These are phyloP conservation scores for Bilobella aurantiaca DNA, from an alignment of 1,140 invertebrate genomes.

Conservation along the genomic window DNA sequence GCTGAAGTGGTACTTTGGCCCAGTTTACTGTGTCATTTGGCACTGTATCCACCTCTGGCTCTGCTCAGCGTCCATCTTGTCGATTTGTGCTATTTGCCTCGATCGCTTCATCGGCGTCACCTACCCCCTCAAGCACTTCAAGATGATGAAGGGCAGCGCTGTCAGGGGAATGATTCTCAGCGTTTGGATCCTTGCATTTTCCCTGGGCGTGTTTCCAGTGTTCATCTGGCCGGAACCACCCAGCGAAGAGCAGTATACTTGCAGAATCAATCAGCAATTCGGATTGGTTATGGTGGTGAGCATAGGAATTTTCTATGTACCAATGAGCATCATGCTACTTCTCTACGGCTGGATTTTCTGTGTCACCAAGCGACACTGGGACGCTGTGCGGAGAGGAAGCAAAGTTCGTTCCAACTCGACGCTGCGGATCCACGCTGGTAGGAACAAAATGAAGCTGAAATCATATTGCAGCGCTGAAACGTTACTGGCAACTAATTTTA, in stretches of 20 bases:
- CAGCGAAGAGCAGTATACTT: neutral
- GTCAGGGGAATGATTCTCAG: neutral
- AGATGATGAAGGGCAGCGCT: constrained; percentile 3
- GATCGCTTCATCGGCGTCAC: constrained; percentile 27
- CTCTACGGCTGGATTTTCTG: constrained; percentile 6
- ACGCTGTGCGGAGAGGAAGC: neutral
- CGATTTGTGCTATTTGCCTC: constrained; percentile 18
- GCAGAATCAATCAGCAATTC: constrained; percentile 3
- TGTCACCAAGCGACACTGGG: neutral
- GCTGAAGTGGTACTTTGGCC: constrained; percentile 18
- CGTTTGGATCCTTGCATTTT: constrained; percentile 12
- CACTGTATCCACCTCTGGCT: constrained; percentile 19
- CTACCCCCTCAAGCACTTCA: constrained; percentile 6
- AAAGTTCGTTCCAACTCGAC: neutral
- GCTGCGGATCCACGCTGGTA: neutral
- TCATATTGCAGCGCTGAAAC: neutral
- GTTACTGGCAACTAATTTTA: neutral
- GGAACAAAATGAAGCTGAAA: neutral
- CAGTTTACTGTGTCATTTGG: constrained; percentile 11
- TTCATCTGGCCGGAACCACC: constrained; percentile 4
- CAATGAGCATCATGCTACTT: neutral
- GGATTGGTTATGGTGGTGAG: constrained; percentile 2
- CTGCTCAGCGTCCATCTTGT: constrained; percentile 20
- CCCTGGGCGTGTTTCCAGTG: neutral
- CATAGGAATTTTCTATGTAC: constrained; percentile 7